Evolutionary conservation across 2,797 vertebrate species (phyloP).

Genomic region (Acipenser oxyrinchus): DNA sequence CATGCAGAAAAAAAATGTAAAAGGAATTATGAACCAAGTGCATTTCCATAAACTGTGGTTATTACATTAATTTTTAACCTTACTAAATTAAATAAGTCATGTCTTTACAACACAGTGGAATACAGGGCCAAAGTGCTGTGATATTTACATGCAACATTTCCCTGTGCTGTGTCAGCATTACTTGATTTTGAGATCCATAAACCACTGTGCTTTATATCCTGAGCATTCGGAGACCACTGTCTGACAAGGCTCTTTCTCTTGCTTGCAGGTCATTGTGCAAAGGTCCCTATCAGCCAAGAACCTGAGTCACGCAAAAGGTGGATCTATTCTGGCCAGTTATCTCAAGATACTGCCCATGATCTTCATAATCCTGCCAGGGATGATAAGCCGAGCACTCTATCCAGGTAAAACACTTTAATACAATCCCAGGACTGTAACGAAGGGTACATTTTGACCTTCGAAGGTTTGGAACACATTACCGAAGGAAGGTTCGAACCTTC

Average conservation of each 20-base stretch:
- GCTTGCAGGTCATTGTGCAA: slow-evolving; percentile 80
- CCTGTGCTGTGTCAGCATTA: neutral
- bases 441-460: too few relatives aligned
- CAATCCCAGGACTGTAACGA: neutral
- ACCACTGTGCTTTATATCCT: neutral
- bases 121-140: neutral
- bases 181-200: neutral
- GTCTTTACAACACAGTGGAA: neutral
- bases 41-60: too few relatives aligned
- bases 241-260: neutral
- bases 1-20: too few relatives aligned
- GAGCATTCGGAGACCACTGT: neutral
- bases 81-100: neutral
- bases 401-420: slow-evolving; percentile 62
- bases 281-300: slow-evolving; percentile 79
- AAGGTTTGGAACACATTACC: too few relatives aligned
- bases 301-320: slow-evolving; percentile 80
- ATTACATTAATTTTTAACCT: too few relatives aligned
- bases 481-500: too few relatives aligned
- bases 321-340: slow-evolving; percentile 81
- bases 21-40: too few relatives aligned
- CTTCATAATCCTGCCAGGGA: slow-evolving; percentile 82
- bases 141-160: neutral
- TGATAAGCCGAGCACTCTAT: slow-evolving; percentile 87
- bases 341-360: slow-evolving; percentile 86